Conservation (phyloP, 1,140 invertebrate genomes). For the Nymphalis io region DNA sequence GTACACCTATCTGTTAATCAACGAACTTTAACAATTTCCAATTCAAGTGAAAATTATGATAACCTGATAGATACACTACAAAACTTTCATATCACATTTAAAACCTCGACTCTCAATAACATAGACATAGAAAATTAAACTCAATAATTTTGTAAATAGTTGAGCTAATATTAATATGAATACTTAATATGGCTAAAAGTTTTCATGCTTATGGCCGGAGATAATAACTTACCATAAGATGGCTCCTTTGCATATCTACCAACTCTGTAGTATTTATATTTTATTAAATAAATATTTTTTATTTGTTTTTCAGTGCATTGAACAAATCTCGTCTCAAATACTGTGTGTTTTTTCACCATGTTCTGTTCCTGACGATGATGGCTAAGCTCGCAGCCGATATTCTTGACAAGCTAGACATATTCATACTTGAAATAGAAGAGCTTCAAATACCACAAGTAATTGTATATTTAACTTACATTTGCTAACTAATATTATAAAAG, state of each 20-base stretch:
- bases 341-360: slow-evolving; percentile 95
- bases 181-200: too few species aligned
- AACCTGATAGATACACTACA: background rate
- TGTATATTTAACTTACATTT: slow-evolving; percentile 16
- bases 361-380: slow-evolving; percentile 94
- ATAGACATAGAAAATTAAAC: too few species aligned
- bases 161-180: too few species aligned
- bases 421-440: slow-evolving; percentile 96
- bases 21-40: background rate
- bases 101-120: too few species aligned
- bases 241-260: background rate
- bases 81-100: too few species aligned
- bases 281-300: background rate
- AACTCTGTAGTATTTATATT: background rate
- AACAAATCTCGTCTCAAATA: slow-evolving; percentile 96
- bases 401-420: slow-evolving; percentile 94
- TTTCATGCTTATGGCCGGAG: too few species aligned
- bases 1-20: background rate
- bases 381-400: slow-evolving; percentile 95
- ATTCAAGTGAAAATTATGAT: background rate
- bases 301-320: slow-evolving; percentile 87
- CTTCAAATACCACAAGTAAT: slow-evolving; percentile 93
- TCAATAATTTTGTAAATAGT: too few species aligned
- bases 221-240: too few species aligned
- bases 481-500: background rate